Conservation (phyloP, 1,140 invertebrate genomes). For the Nomia melanderi region DNA sequence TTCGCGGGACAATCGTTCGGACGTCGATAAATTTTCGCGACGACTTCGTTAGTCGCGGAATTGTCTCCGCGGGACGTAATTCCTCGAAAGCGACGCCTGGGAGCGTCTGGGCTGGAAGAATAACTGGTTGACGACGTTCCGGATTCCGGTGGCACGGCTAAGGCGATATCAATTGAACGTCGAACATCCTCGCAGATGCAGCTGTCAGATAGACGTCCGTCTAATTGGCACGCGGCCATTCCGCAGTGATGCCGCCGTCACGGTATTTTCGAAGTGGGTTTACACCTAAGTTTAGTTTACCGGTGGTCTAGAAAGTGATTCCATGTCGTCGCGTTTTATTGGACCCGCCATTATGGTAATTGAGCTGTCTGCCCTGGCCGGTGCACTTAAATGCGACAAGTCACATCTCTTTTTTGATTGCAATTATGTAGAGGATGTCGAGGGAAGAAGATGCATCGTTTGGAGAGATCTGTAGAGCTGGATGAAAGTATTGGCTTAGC, state of each 20-base stretch:
- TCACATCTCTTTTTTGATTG: no score
- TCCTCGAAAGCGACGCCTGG: slow-evolving; percentile 9
- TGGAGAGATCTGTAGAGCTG: no score
- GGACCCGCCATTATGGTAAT: neutral
- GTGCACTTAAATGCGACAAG: neutral
- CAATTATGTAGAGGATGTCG: no score
- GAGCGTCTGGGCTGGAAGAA: slow-evolving; percentile 4
- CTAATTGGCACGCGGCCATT: slow-evolving; percentile 64
- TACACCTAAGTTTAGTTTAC: slow-evolving; percentile 46
- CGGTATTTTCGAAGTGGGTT: slow-evolving; percentile 62
- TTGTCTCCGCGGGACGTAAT: slow-evolving; percentile 15
- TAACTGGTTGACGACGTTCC: slow-evolving; percentile 16
- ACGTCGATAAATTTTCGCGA: slow-evolving; percentile 20
- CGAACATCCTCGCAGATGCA: slow-evolving; percentile 27
- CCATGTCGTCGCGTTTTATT: neutral
- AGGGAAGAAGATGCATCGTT: no score
- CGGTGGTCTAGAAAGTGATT: neutral
- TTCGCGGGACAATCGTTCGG: neutral
- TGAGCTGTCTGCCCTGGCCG: neutral
- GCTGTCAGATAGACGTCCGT: slow-evolving; percentile 43
- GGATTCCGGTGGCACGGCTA: neutral
- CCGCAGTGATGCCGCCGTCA: neutral
- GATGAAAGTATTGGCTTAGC: no score
- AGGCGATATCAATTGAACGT: slow-evolving; percentile 40
- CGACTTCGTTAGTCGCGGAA: slow-evolving; percentile 28